Conservation (phyloP, 2,113 vertebrate species). For the Xerus inauris region DNA sequence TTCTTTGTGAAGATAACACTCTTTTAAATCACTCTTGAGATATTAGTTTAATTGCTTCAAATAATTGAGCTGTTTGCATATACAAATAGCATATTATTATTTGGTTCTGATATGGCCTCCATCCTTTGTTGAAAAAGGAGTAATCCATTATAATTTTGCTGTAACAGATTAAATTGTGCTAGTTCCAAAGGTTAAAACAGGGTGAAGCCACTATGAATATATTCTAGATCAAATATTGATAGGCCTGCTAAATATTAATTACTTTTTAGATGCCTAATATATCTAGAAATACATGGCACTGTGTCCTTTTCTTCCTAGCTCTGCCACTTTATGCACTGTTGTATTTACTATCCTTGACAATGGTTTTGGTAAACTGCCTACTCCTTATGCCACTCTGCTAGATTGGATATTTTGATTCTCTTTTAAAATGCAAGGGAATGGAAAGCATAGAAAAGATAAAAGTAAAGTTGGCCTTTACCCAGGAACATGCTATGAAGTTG, state of each 20-base stretch:
- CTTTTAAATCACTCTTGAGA: constrained; percentile 77
- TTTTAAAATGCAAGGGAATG: constrained; percentile 10
- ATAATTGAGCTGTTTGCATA: constrained; percentile 75
- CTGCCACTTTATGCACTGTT: constrained; percentile 25
- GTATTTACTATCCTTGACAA: background rate
- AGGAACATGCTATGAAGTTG: background rate
- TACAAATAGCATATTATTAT: constrained; percentile 73
- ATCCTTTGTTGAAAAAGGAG: background rate
- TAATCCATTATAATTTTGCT: constrained; percentile 51
- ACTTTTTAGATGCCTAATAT: constrained; percentile 47
- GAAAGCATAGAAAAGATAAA: background rate
- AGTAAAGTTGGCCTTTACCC: background rate
- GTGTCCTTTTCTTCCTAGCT: constrained; percentile 25
- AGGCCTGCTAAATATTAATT: constrained; percentile 60
- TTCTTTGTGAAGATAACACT: constrained; percentile 66
- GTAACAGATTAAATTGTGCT: constrained; percentile 69
- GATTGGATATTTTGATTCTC: background rate
- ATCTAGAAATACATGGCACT: constrained; percentile 58
- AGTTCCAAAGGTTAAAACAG: constrained; percentile 68
- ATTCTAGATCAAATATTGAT: constrained; percentile 60
- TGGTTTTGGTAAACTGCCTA: background rate
- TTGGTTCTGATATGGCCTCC: constrained; percentile 58
- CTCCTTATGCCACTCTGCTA: background rate
- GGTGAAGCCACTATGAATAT: constrained; percentile 13
- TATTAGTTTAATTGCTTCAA: constrained; percentile 82